phyloP scores from a whole-genome alignment of 2,888 invertebrate genomes.

The Eilema sororculum region DNA sequence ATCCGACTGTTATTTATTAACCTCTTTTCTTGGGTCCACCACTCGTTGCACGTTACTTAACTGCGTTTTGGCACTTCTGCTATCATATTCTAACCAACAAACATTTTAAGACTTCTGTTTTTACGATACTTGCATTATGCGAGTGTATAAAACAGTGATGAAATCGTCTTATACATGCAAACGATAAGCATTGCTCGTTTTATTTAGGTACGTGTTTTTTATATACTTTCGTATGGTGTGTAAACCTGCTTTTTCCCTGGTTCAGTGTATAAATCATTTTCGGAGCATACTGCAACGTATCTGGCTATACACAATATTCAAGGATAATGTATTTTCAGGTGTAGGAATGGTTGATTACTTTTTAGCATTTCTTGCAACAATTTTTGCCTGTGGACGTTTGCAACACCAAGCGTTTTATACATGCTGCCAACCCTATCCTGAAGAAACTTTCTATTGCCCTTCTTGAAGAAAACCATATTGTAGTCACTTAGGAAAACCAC shows the following conservation, averaged over 20 bases:
- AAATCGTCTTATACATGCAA: not conserved
- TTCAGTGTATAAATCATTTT: not conserved
- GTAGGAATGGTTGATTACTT: too few species aligned
- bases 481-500: too few species aligned
- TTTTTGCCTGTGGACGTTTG: too few species aligned
- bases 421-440: too few species aligned
- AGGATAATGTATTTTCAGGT: not conserved
- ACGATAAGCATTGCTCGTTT: not conserved
- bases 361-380: too few species aligned
- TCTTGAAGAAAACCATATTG: too few species aligned
- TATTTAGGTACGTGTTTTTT: not conserved
- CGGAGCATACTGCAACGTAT: not conserved
- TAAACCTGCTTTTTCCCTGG: not conserved
- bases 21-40: not conserved
- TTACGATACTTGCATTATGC: not conserved
- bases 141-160: not conserved
- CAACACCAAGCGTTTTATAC: too few species aligned
- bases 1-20: too few species aligned
- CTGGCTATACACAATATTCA: not conserved
- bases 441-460: too few species aligned
- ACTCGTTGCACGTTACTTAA: not conserved
- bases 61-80: not conserved
- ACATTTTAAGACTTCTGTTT: not conserved
- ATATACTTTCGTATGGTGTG: not conserved
- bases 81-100: not conserved